Evolutionary conservation across 2,888 invertebrate genomes (phyloP).

Genomic region (Orchesella flavescens): DNA sequence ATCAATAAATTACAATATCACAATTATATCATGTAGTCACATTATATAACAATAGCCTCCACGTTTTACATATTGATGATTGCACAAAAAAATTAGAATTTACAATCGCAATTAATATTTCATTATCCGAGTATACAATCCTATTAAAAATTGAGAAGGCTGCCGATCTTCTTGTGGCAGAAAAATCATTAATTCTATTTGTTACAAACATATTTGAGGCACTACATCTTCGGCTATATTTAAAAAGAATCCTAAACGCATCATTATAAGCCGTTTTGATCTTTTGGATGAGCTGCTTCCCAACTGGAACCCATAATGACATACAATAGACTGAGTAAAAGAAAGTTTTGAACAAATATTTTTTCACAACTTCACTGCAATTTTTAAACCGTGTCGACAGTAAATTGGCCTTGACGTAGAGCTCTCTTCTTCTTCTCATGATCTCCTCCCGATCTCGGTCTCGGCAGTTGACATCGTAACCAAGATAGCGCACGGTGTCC

Average conservation of each 20-base stretch:
- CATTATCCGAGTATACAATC: not conserved
- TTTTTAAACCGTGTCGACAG: not conserved
- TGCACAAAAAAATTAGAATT: constrained; percentile 15
- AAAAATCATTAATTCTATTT: constrained; percentile 18
- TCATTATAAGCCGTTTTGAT: constrained; percentile 34
- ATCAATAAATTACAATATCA: too few species aligned
- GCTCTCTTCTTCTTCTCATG: not conserved
- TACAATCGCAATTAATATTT: not conserved
- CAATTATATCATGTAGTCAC: too few species aligned
- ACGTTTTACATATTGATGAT: constrained; percentile 12
- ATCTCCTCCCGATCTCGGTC: constrained; percentile 7
- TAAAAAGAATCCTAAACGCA: constrained; percentile 14
- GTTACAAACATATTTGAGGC: constrained; percentile 19
- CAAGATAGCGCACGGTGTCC: constrained; percentile 1
- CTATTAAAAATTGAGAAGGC: constrained; percentile 14
- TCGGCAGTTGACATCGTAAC: not conserved
- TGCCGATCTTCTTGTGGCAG: not conserved
- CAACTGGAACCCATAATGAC: constrained; percentile 3
- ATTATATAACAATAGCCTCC: not conserved
- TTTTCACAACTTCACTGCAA: not conserved
- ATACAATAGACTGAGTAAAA: constrained; percentile 13
- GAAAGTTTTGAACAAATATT: constrained; percentile 13
- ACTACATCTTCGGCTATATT: constrained; percentile 7
- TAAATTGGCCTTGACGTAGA: constrained; percentile 3
- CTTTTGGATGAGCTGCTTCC: not conserved